These are phyloP conservation scores for Thymallus thymallus DNA, from an alignment of 2,113 vertebrate species.

Conservation along the genomic window DNA sequence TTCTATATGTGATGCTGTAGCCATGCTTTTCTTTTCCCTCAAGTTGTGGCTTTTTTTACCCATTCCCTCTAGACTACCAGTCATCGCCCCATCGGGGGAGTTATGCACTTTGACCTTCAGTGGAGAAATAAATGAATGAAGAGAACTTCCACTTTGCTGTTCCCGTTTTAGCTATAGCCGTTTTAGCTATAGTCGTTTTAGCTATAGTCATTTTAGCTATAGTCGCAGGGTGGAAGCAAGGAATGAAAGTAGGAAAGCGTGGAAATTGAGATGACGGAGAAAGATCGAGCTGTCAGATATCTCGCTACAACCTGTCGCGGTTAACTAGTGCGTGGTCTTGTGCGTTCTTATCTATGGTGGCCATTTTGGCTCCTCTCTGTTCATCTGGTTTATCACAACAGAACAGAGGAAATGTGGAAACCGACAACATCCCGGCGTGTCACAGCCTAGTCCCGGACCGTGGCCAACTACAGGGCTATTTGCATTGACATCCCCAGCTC, in stretches of 20 bases:
- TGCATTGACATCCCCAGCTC: conserved; percentile 31
- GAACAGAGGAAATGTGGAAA: conserved; percentile 15
- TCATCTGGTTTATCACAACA: conserved; percentile 17
- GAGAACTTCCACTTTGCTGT: conserved; percentile 43
- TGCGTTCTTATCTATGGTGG: conserved; percentile 4
- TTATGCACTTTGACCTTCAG: conserved; percentile 20
- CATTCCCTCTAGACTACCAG: neutral
- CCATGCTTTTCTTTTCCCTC: neutral
- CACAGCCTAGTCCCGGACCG: neutral
- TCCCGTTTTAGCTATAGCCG: conserved; percentile 38
- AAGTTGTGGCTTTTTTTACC: neutral
- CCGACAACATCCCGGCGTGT: conserved; percentile 14
- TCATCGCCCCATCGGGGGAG: conserved; percentile 37
- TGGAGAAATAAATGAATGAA: conserved; percentile 30
- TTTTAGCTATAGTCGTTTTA: conserved; percentile 47
- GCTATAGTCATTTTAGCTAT: conserved; percentile 47
- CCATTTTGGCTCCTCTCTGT: conserved; percentile 23
- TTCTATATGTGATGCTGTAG: conserved; percentile 14
- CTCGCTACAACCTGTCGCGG: conserved; percentile 9
- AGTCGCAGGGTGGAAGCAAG: conserved; percentile 24
- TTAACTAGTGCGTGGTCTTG: conserved; percentile 25
- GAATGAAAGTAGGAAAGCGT: conserved; percentile 11
- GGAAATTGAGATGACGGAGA: conserved; percentile 3
- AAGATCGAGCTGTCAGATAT: conserved; percentile 45
- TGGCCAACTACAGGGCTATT: conserved; percentile 33